Percentiles rank a stretch among this genome's conserved stretches.
phyloP scores from a whole-genome alignment of 2,797 vertebrate species.

The Synaphobranchus kaupii region DNA sequence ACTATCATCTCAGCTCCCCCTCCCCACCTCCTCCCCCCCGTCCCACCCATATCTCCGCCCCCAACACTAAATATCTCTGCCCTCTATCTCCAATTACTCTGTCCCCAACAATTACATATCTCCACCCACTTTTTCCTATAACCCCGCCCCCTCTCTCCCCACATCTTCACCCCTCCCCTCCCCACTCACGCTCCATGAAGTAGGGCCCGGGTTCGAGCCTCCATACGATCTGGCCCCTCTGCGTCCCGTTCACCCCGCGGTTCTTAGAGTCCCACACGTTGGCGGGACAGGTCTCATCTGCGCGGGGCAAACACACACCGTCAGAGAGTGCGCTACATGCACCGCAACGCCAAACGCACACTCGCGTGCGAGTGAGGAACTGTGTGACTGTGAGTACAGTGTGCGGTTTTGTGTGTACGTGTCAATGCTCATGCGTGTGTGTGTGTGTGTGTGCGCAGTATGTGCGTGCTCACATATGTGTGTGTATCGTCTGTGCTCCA shows the following conservation, averaged over 20 bases:
- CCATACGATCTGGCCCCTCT: constrained; percentile 98
- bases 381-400: neutral
- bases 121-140: neutral
- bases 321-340: neutral
- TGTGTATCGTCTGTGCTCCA: neutral
- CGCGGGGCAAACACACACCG: constrained; percentile 27
- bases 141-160: neutral
- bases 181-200: constrained; percentile 94
- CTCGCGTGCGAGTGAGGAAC: neutral
- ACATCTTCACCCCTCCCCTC: constrained; percentile 46
- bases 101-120: neutral
- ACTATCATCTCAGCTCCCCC: neutral
- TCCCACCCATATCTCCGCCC: neutral
- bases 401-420: no score
- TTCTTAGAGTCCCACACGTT: constrained; percentile 99
- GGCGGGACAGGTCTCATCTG: constrained; percentile 95
- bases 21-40: neutral
- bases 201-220: constrained; percentile 92
- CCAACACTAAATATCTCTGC: neutral
- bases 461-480: neutral
- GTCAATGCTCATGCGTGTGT: neutral
- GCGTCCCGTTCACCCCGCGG: constrained; percentile 93
- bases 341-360: neutral
- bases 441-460: neutral
- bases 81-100: neutral